A percentile compares a stretch with the other conserved stretches of the same genome.
Conservation (phyloP, 2,888 invertebrate species). For the Parasteatoda lunata region DNA sequence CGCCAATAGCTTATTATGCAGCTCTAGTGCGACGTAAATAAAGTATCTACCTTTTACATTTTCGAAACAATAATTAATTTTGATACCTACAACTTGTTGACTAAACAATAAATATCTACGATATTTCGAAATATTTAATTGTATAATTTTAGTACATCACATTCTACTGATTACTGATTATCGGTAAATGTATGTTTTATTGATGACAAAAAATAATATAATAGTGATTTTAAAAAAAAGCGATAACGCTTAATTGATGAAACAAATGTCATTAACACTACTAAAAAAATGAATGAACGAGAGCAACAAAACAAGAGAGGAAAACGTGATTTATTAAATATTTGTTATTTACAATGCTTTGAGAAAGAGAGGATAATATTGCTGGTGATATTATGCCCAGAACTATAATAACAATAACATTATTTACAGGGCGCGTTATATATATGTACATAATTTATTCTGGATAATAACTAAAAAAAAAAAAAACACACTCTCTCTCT, state of each 20-base stretch:
- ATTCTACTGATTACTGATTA: no score
- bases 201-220: neutral
- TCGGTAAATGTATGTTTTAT: no score
- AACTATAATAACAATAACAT: neutral
- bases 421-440: conserved; percentile 24
- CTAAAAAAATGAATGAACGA: neutral
- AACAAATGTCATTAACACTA: neutral
- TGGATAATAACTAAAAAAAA: conserved; percentile 23
- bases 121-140: no score
- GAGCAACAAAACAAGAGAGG: conserved; percentile 27
- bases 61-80: no score
- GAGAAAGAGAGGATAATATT: conserved; percentile 15
- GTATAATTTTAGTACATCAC: no score
- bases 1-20: no score
- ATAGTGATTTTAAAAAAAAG: neutral
- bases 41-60: no score
- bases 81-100: no score
- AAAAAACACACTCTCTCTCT: neutral
- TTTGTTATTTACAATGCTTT: conserved; percentile 67
- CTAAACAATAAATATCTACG: no score
- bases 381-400: no score
- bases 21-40: no score
- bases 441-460: conserved; percentile 36
- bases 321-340: conserved; percentile 67
- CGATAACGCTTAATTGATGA: neutral